phyloP scores from a whole-genome alignment of 2,113 vertebrate genomes.

The Carassius carassius region DNA sequence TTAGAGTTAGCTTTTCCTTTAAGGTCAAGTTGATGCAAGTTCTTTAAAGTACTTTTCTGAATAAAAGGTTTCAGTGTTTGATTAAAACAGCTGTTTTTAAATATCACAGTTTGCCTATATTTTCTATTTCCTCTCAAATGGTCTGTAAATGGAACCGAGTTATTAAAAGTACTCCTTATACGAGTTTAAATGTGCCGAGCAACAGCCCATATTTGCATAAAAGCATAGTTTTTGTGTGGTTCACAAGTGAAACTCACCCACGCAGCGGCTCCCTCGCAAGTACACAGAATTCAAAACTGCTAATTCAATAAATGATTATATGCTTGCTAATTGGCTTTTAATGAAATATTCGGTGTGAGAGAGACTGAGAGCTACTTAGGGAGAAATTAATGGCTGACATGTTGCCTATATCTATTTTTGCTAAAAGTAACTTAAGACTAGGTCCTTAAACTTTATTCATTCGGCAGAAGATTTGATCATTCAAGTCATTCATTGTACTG shows the following conservation, averaged over 20 bases:
- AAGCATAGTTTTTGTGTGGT: constrained; percentile 32
- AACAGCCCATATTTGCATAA: constrained; percentile 47
- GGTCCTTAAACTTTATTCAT: neutral
- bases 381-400: constrained; percentile 3
- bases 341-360: constrained; percentile 17
- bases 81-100: neutral
- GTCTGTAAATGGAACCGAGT: neutral
- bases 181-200: neutral
- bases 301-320: constrained; percentile 27
- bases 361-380: constrained; percentile 17
- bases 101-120: neutral
- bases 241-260: neutral
- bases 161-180: constrained; percentile 19
- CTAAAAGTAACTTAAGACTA: neutral
- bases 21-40: neutral
- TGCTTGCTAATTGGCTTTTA: constrained; percentile 15
- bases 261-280: neutral
- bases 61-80: neutral
- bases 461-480: neutral
- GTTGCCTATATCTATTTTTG: constrained; percentile 3
- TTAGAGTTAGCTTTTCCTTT: neutral
- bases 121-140: neutral
- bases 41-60: neutral
- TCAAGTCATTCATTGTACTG: neutral
- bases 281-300: constrained; percentile 25